Conservation (phyloP, 2,797 vertebrate species). For the Sebastes dallii region DNA sequence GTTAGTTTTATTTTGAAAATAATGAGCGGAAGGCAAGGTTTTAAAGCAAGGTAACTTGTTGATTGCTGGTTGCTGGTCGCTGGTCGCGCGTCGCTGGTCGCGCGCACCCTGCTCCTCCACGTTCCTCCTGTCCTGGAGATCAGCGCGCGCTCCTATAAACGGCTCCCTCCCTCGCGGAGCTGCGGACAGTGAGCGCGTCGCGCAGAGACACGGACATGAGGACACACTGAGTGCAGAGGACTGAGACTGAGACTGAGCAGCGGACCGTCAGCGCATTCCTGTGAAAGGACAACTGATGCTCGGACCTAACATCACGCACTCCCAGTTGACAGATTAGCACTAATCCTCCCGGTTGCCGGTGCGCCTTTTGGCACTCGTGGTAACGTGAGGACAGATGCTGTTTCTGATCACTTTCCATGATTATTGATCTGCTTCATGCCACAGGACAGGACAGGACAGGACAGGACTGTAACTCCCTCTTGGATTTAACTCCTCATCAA, state of each 20-base stretch:
- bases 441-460: neutral
- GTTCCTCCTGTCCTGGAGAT: slow-evolving; percentile 87
- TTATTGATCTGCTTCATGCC: neutral
- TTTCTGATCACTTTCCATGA: neutral
- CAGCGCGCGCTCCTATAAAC: slow-evolving; percentile 82
- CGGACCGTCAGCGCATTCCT: neutral
- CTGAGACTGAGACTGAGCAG: neutral
- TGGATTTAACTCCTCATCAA: slow-evolving; percentile 9
- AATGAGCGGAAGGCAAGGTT: slow-evolving; percentile 1
- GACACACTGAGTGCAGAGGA: slow-evolving; percentile 7
- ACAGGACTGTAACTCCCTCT: neutral
- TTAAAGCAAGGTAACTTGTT: neutral
- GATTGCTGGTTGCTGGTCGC: neutral
- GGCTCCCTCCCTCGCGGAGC: slow-evolving; percentile 79
- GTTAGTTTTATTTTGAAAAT: slow-evolving; percentile 41
- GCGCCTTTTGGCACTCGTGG: neutral
- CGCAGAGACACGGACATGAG: slow-evolving; percentile 41
- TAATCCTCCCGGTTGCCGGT: neutral
- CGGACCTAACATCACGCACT: neutral
- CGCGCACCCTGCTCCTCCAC: slow-evolving; percentile 78
- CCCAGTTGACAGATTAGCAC: neutral
- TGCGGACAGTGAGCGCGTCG: slow-evolving; percentile 84
- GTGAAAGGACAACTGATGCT: neutral
- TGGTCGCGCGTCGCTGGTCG: too few species aligned
- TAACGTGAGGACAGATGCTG: neutral